Conservation (phyloP, 2,888 invertebrate species). For the Erannis defoliaria region DNA sequence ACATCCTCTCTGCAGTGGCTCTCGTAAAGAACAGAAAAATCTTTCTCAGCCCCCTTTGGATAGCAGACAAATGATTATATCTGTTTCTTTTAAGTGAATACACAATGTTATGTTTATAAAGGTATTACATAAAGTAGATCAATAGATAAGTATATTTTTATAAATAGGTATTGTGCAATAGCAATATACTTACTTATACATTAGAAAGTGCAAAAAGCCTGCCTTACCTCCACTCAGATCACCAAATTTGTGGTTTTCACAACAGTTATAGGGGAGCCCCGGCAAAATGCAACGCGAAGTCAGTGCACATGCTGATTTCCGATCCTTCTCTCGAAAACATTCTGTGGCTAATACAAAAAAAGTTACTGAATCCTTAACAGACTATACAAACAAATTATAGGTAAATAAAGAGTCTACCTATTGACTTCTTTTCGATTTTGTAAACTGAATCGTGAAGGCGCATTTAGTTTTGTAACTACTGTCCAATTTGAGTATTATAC, state of each 20-base stretch:
- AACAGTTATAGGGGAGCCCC: conserved; percentile 36
- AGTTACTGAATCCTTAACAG: conserved; percentile 14
- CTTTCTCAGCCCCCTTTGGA: too few species aligned
- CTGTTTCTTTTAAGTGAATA: too few species aligned
- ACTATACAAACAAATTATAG: neutral
- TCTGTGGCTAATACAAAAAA: conserved; percentile 50
- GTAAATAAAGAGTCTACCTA: conserved; percentile 45
- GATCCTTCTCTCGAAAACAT: conserved; percentile 26
- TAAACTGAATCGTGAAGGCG: conserved; percentile 64
- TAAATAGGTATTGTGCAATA: too few species aligned
- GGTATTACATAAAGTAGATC: too few species aligned
- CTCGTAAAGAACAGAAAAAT: too few species aligned
- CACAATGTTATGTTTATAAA: too few species aligned
- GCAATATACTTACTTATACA: neutral
- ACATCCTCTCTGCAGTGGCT: too few species aligned
- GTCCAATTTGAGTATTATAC: conserved; percentile 67
- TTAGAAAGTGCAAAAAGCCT: neutral
- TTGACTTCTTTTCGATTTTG: conserved; percentile 60
- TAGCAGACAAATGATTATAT: too few species aligned
- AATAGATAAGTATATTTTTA: too few species aligned
- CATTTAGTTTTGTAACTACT: conserved; percentile 61
- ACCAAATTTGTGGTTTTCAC: conserved; percentile 22
- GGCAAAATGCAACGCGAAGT: conserved; percentile 63
- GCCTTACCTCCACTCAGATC: conserved; percentile 34
- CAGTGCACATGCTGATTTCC: conserved; percentile 55